Conservation (phyloP, 2,797 vertebrate genomes). For the Zalophus californianus region DNA sequence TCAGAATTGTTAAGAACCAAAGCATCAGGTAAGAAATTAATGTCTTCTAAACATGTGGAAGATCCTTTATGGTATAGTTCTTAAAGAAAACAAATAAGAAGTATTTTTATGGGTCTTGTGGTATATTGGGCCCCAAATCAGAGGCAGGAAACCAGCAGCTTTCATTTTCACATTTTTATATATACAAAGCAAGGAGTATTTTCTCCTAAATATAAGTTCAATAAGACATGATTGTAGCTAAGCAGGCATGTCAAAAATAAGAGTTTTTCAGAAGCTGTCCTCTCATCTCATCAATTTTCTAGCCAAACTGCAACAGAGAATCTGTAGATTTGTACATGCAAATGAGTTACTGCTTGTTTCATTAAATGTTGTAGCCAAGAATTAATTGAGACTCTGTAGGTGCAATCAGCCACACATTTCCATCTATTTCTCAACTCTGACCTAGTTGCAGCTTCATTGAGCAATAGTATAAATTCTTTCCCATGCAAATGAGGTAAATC, state of each 20-base stretch:
- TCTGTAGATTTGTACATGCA: conserved; percentile 74
- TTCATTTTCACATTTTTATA: background rate
- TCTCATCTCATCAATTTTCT: conserved; percentile 53
- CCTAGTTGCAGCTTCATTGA: conserved; percentile 80
- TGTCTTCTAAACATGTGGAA: background rate
- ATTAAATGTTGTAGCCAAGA: conserved; percentile 77
- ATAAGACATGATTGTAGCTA: background rate
- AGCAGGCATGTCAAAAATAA: conserved; percentile 37
- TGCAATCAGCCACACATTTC: conserved; percentile 81
- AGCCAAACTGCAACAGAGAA: conserved; percentile 67
- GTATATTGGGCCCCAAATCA: background rate
- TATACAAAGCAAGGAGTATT: background rate
- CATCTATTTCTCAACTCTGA: conserved; percentile 81
- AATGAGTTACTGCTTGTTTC: conserved; percentile 78
- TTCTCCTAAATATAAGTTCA: background rate
- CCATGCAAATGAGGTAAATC: conserved; percentile 67
- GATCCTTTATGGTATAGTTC: background rate
- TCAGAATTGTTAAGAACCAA: conserved; percentile 91
- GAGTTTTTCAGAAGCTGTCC: background rate
- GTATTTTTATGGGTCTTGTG: background rate
- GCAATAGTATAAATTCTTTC: conserved; percentile 51
- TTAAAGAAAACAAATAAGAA: background rate
- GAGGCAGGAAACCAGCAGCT: background rate
- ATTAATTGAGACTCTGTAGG: conserved; percentile 82
- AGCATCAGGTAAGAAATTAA: conserved; percentile 89